Conservation (phyloP, 2,888 invertebrate species). For the Metopia argyrocephala region DNA sequence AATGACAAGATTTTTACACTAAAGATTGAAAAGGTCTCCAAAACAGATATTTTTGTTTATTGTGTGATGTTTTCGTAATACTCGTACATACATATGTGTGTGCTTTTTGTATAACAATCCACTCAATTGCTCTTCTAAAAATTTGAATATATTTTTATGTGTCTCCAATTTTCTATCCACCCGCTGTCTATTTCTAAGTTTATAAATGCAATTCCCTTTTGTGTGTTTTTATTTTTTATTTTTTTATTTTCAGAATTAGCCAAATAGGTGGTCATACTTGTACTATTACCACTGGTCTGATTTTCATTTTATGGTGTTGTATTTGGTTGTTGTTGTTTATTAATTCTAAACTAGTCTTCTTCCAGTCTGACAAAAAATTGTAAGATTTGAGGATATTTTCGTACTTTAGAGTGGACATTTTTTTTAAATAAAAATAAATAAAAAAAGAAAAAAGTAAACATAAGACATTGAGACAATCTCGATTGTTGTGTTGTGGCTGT, state of each 20-base stretch:
- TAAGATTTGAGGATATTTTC: conserved; percentile 28
- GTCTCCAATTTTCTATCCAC: background rate
- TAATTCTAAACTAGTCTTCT: conserved; percentile 1
- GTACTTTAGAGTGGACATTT: conserved; percentile 9
- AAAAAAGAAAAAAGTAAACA: conserved; percentile 5
- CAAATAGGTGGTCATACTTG: background rate
- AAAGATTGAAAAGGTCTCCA: conserved; percentile 53
- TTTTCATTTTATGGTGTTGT: background rate
- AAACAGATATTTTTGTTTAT: conserved; percentile 52
- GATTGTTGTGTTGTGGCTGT: conserved; percentile 62
- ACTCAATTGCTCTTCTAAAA: conserved; percentile 13
- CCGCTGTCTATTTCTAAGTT: conserved; percentile 15
- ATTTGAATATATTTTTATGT: background rate
- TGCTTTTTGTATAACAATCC: conserved; percentile 14
- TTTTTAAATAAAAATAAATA: background rate
- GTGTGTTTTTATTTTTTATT: background rate
- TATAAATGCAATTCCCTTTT: conserved; percentile 27
- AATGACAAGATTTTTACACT: conserved; percentile 40
- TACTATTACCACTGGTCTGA: background rate
- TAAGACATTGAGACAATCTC: conserved; percentile 41
- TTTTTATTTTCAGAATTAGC: conserved; percentile 21
- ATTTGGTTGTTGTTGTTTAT: no score
- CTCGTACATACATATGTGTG: background rate
- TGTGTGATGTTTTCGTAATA: conserved; percentile 49
- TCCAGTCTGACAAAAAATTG: conserved; percentile 16